These are phyloP conservation scores for Crotophaga sulcirostris DNA, from an alignment of 2,113 vertebrate species.

Conservation along the genomic window DNA sequence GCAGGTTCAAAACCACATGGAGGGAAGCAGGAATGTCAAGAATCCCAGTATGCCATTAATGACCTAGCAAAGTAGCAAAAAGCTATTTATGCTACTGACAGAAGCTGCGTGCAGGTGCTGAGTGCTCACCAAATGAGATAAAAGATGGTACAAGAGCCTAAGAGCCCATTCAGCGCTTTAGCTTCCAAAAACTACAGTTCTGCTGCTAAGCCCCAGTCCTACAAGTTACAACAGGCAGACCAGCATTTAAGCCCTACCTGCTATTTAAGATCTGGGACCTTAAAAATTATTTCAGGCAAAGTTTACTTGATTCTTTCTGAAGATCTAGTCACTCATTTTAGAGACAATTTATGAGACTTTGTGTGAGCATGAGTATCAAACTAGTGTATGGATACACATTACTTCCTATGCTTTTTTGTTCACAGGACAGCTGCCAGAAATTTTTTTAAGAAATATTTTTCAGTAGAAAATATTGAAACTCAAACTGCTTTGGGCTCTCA, in stretches of 20 bases:
- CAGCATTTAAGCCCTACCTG: background rate
- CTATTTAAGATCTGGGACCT: background rate
- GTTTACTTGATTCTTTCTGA: conserved; percentile 37
- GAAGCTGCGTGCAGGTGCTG: conserved; percentile 71
- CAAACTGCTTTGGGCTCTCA: background rate
- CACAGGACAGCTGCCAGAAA: background rate
- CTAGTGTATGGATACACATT: background rate
- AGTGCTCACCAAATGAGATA: conserved; percentile 65
- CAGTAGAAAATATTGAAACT: background rate
- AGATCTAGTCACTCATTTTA: conserved; percentile 22
- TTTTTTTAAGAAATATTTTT: background rate
- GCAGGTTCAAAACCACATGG: conserved; percentile 50
- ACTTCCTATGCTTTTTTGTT: background rate
- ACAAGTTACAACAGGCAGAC: conserved; percentile 28
- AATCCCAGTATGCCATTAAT: conserved; percentile 74
- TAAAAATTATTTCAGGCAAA: conserved; percentile 23
- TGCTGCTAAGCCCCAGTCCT: conserved; percentile 7
- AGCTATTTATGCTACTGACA: conserved; percentile 63
- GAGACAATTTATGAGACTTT: background rate
- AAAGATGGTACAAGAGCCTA: conserved; percentile 55
- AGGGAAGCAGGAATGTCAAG: conserved; percentile 68
- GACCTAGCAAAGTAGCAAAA: conserved; percentile 61
- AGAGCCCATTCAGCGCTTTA: conserved; percentile 23
- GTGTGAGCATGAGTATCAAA: background rate
- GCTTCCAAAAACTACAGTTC: conserved; percentile 37